A percentile compares a stretch with the other conserved stretches of the same genome.
phyloP scores from a whole-genome alignment of 2,888 invertebrate species.

The Sussaba pulchella region DNA sequence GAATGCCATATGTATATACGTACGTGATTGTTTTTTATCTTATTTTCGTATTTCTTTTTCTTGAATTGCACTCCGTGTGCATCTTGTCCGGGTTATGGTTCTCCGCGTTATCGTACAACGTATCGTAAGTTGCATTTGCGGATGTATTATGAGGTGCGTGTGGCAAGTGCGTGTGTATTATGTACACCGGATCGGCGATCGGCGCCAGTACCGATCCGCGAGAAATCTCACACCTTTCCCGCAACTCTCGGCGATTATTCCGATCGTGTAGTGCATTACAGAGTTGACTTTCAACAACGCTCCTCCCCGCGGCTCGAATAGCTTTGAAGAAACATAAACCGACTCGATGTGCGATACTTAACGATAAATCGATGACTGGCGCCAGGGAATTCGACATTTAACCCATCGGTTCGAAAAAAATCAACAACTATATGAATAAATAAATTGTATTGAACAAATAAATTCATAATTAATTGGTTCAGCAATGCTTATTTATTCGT shows the following conservation, averaged over 20 bases:
- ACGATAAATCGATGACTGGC: conserved; percentile 16
- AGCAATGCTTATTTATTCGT: too few species aligned
- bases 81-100: conserved; percentile 27
- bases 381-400: conserved; percentile 7
- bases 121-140: neutral
- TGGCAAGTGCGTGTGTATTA: conserved; percentile 39
- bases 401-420: neutral
- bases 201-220: conserved; percentile 40
- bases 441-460: too few species aligned
- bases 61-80: conserved; percentile 8
- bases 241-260: conserved; percentile 42
- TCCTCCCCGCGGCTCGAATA: conserved; percentile 16
- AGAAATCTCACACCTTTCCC: conserved; percentile 45
- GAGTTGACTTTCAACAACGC: conserved; percentile 28
- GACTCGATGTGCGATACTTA: neutral
- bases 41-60: conserved; percentile 4
- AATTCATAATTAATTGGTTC: too few species aligned
- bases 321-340: neutral
- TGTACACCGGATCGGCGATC: neutral
- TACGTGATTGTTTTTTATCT: neutral
- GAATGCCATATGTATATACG: neutral
- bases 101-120: conserved; percentile 22
- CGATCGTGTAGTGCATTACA: conserved; percentile 28
- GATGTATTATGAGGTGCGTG: conserved; percentile 20
- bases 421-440: too few species aligned